These are phyloP conservation scores for Iselma pallidipennis DNA, from an alignment of 2,888 invertebrate genomes.

Conservation along the genomic window DNA sequence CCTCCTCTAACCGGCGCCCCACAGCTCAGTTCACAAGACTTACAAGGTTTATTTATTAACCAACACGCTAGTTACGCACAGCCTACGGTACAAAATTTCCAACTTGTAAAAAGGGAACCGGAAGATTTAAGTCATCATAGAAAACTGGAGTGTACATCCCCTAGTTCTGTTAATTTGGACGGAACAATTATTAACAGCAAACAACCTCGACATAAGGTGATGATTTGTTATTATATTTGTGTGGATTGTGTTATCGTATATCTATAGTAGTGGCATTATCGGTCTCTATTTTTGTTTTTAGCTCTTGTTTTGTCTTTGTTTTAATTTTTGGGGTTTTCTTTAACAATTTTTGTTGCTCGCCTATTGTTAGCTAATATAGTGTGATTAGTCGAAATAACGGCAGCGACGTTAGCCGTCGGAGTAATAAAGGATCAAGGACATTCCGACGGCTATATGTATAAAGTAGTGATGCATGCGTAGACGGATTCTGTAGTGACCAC, in stretches of 20 bases:
- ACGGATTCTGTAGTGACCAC: conserved; percentile 8
- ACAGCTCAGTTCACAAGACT: conserved; percentile 66
- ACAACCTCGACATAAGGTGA: conserved; percentile 63
- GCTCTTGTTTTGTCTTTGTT: background rate
- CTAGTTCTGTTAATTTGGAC: conserved; percentile 56
- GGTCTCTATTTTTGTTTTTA: background rate
- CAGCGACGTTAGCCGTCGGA: conserved; percentile 21
- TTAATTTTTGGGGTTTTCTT: background rate
- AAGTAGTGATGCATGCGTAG: conserved; percentile 18
- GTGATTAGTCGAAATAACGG: background rate
- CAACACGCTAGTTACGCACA: conserved; percentile 65
- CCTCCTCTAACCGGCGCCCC: conserved; percentile 55
- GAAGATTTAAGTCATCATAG: conserved; percentile 75
- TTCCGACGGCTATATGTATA: conserved; percentile 29
- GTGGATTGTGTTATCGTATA: conserved; percentile 9
- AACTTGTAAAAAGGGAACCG: conserved; percentile 78
- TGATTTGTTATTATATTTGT: conserved; percentile 17
- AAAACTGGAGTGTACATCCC: conserved; percentile 66
- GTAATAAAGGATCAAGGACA: conserved; percentile 39
- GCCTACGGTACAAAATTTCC: conserved; percentile 63
- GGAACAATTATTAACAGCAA: conserved; percentile 64
- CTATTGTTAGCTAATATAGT: conserved; percentile 14
- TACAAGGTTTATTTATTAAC: conserved; percentile 61
- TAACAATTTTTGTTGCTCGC: conserved; percentile 1
- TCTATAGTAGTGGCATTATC: conserved; percentile 17